Percentiles rank a stretch among this genome's conserved stretches.
phyloP scores from a whole-genome alignment of 2,888 invertebrate species.

The Drosophila vallismaia region DNA sequence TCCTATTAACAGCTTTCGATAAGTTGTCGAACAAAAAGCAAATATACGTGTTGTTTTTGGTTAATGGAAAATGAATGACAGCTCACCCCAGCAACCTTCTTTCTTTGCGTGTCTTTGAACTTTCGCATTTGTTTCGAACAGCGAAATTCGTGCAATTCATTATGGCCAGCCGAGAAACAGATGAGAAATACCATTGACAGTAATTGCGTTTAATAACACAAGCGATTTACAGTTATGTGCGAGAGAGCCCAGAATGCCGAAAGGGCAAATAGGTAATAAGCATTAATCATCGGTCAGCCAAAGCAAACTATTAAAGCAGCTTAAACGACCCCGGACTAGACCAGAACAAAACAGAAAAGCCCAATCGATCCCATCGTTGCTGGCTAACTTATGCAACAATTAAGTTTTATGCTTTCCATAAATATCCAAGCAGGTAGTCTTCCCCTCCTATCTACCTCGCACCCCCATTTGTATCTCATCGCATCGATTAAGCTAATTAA shows the following conservation, averaged over 20 bases:
- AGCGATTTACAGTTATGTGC: slow-evolving; percentile 65
- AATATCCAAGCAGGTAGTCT: slow-evolving; percentile 56
- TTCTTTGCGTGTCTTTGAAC: slow-evolving; percentile 56
- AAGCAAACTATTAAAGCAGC: slow-evolving; percentile 58
- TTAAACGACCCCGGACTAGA: slow-evolving; percentile 32
- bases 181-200: slow-evolving; percentile 62
- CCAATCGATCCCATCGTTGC: slow-evolving; percentile 24
- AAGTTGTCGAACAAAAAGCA: slow-evolving; percentile 30
- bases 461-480: slow-evolving; percentile 39
- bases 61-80: slow-evolving; percentile 59
- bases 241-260: slow-evolving; percentile 31
- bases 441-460: slow-evolving; percentile 29
- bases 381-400: slow-evolving; percentile 73
- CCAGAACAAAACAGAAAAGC: slow-evolving; percentile 3
- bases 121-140: slow-evolving; percentile 58
- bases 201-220: slow-evolving; percentile 73
- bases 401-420: slow-evolving; percentile 74
- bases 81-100: slow-evolving; percentile 2
- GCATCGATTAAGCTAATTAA: slow-evolving; percentile 75
- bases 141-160: slow-evolving; percentile 69
- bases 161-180: slow-evolving; percentile 35
- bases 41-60: slow-evolving; percentile 42
- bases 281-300: slow-evolving; percentile 64
- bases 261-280: slow-evolving; percentile 51
- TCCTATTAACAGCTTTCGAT: slow-evolving; percentile 72